phyloP scores from a whole-genome alignment of 2,888 invertebrate genomes.

The Dascillus cervinus region DNA sequence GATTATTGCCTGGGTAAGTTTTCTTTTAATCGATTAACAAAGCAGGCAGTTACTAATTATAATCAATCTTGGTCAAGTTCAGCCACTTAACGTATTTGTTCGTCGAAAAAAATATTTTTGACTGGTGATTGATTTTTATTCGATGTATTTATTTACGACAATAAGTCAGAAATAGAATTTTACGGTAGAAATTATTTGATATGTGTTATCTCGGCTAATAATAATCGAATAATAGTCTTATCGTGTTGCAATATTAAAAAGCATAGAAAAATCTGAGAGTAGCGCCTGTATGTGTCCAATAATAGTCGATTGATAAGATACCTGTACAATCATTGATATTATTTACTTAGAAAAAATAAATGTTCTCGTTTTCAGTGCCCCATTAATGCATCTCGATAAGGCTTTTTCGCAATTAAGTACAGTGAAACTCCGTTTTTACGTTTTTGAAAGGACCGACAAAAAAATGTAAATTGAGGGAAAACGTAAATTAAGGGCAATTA shows the following conservation, averaged over 20 bases:
- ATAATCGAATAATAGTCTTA: constrained; percentile 15
- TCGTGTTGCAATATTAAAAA: constrained; percentile 14
- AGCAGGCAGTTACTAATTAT: too few species aligned
- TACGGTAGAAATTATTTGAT: constrained; percentile 9
- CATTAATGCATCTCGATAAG: too few species aligned
- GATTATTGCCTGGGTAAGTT: constrained; percentile 73
- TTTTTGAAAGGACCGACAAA: too few species aligned
- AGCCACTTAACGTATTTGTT: too few species aligned
- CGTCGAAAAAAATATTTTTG: too few species aligned
- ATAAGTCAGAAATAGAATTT: constrained; percentile 13
- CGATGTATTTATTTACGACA: constrained; percentile 3
- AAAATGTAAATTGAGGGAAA: too few species aligned
- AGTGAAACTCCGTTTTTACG: too few species aligned
- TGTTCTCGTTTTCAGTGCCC: too few species aligned
- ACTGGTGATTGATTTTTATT: too few species aligned
- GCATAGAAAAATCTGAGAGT: constrained; percentile 9
- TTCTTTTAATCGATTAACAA: neutral
- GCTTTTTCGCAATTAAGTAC: too few species aligned
- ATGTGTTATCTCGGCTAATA: constrained; percentile 18
- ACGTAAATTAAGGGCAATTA: too few species aligned
- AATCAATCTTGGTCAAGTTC: constrained; percentile 5
- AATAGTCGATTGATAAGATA: constrained; percentile 3
- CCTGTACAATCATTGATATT: constrained; percentile 3
- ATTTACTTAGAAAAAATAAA: too few species aligned
- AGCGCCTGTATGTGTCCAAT: constrained; percentile 8